Evolutionary conservation across 2,797 vertebrate genomes (phyloP), one percentile per base, ranked within the genome.

Genomic region (Sebastes oblongus): DNA sequence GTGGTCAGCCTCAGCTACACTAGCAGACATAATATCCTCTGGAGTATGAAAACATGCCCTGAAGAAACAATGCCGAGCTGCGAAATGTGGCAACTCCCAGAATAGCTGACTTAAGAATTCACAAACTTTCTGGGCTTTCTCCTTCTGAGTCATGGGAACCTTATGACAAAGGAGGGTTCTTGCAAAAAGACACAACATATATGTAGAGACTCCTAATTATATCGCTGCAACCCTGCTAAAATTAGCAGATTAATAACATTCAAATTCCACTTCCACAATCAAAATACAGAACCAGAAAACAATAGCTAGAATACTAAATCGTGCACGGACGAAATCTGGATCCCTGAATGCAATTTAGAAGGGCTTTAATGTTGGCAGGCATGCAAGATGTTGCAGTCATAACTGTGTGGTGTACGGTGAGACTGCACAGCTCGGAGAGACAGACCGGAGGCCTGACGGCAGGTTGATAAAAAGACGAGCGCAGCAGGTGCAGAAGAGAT

Each of bases 1-100:
- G 64, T 39, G 29, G 54, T 55, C 52, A 30, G 62, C 22, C 46
- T 65, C 3, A 11, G 34, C 39, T 72, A 75, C 64, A 54, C 39
- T 54, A 6, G 2, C 65, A 85, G 64, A 81, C 70, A 87, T 65
- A 84, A 83, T 81, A 83, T 86, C 87, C 86, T 90, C 64, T 66
- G 32, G 61, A 68, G 78, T 36, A 68, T 50, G 22, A 86, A 88
- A 88, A 85, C 80, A 87, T 74, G 66, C 36, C 66, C 64, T 68
- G 22, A 84, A 78, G 36, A 84, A 83, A 87, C 80, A 86, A 86
- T 77, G 77, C 34, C 66, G 39, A 22, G 9, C 36, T 81, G 62
- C 30, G 75, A 71, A 82, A 81, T 60, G 54, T 50, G 73, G 75
- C 50, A 79, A 81, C 85, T 86, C 71, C 71, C 73, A 74, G 42